phyloP scores from a whole-genome alignment of 2,113 vertebrate species.

The Mola mola region DNA sequence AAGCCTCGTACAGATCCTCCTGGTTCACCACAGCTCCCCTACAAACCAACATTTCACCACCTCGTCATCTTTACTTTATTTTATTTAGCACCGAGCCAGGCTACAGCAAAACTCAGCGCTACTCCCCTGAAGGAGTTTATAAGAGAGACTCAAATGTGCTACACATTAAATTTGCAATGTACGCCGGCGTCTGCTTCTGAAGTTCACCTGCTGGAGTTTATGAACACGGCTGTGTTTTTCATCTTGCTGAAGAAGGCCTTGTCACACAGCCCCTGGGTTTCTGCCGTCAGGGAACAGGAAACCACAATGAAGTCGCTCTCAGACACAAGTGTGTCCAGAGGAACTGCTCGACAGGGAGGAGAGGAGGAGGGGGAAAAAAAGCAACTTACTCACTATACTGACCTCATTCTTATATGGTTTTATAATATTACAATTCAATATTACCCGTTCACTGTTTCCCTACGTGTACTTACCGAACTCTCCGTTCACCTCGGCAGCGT shows the following conservation, averaged over 20 bases:
- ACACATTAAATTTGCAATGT: too few relatives aligned
- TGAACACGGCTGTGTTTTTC: constrained; percentile 70
- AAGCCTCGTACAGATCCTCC: constrained; percentile 77
- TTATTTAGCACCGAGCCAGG: background rate
- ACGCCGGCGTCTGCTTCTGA: too few relatives aligned
- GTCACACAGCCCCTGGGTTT: constrained; percentile 73
- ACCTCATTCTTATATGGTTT: too few relatives aligned
- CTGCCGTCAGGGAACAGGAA: constrained; percentile 68
- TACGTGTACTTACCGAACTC: constrained; percentile 81
- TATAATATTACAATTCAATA: too few relatives aligned
- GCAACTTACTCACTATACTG: too few relatives aligned
- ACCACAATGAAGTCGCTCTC: constrained; percentile 72
- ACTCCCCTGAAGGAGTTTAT: too few relatives aligned
- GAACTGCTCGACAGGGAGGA: constrained; percentile 52
- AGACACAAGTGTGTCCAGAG: constrained; percentile 70
- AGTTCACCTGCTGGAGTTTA: constrained; percentile 77
- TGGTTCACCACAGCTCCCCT: constrained; percentile 81
- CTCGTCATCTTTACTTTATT: too few relatives aligned
- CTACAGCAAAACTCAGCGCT: background rate
- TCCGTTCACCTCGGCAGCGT: constrained; percentile 78
- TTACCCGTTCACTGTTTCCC: background rate
- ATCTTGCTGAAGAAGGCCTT: constrained; percentile 75
- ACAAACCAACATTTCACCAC: too few relatives aligned
- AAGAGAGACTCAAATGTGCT: too few relatives aligned
- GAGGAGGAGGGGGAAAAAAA: background rate